phyloP scores from a whole-genome alignment of 2,797 vertebrate species.

The Toxotes lorentzi region DNA sequence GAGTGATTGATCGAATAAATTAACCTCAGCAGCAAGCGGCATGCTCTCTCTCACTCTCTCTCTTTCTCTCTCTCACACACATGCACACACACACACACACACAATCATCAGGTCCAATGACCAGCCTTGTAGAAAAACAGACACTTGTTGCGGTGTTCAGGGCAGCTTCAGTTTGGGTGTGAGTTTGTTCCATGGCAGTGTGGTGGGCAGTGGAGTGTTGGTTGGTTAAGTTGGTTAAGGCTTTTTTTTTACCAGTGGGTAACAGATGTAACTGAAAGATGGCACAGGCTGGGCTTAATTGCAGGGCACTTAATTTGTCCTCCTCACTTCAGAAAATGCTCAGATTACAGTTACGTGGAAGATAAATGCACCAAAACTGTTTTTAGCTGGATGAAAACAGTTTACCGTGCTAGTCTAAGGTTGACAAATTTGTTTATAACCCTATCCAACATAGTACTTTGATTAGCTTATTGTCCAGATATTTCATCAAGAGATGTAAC shows the following conservation, averaged over 20 bases:
- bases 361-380: neutral
- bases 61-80: slow-evolving; percentile 14
- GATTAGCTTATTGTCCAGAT: neutral
- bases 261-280: slow-evolving; percentile 11
- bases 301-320: slow-evolving; percentile 5
- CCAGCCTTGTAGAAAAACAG: slow-evolving; percentile 53
- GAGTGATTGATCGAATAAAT: slow-evolving; percentile 83
- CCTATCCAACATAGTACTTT: neutral
- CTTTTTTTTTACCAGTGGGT: slow-evolving; percentile 19
- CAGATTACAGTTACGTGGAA: neutral
- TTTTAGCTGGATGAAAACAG: neutral
- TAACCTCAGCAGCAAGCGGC: slow-evolving; percentile 64
- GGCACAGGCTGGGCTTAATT: slow-evolving; percentile 1
- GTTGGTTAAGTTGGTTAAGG: slow-evolving; percentile 5
- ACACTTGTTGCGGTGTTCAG: slow-evolving; percentile 65
- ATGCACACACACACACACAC: slow-evolving; percentile 45
- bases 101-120: slow-evolving; percentile 49
- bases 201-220: slow-evolving; percentile 16
- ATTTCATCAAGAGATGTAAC: neutral
- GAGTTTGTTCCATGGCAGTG: slow-evolving; percentile 40
- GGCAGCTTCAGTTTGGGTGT: slow-evolving; percentile 57
- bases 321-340: neutral
- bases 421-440: neutral
- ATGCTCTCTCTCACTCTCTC: slow-evolving; percentile 8
- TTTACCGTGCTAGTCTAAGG: neutral